Base-by-base conservation (phyloP, 2,888 invertebrate genomes). In the Oscheius sp. region DNA sequence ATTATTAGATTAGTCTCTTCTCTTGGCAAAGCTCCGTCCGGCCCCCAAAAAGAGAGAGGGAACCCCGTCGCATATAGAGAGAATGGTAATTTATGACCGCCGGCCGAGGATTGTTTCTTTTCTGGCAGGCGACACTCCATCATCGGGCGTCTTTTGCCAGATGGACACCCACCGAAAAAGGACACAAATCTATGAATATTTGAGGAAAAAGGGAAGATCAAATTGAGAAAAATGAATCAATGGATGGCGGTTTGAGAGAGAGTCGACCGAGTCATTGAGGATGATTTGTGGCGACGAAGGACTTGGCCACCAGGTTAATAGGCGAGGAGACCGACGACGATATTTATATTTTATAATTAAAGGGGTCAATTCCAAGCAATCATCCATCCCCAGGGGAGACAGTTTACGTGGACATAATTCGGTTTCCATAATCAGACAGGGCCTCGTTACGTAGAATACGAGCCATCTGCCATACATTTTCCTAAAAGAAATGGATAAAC, bases 351-450 rank as follows among this genome's bases (percentile, higher is more conserved):
- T 49, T 23, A 52, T 52, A 66, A 66, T 64, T 64, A 43, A 49
- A 55, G 56, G 56, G 35, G 18, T 18, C 55, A 69, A 69, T 56
- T 55, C 25, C 55, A 23, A 12, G 63, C 63, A 71, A 71, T 71
- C 61, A 71, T 21, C 45, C 49, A 9, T 52, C 49, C 71, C 61
- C 46, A 35, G 16, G 49, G 71, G 71, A 63, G 53, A 71, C 56
- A 71, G 71, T 71, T 71, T 71, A 71, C 71, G 66, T 56, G 55
- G 27, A 25, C 61, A 71, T 71, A 71, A 71, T 71, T 43, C 61
- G 71, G 53, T 71, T 71, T 59, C 71, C 63, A 71, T 71, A 71
- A 71, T 71, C 71, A 71, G 71, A 71, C 71, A 61, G 52, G 59
- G 13, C 53, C 53, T 56, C 59, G 52, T 52, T 52, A 71, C 71